A percentile compares a stretch with the other conserved stretches of the same genome.
Evolutionary conservation across 2,888 invertebrate species (phyloP).

Genomic region (Leptinotarsa haldemani): DNA sequence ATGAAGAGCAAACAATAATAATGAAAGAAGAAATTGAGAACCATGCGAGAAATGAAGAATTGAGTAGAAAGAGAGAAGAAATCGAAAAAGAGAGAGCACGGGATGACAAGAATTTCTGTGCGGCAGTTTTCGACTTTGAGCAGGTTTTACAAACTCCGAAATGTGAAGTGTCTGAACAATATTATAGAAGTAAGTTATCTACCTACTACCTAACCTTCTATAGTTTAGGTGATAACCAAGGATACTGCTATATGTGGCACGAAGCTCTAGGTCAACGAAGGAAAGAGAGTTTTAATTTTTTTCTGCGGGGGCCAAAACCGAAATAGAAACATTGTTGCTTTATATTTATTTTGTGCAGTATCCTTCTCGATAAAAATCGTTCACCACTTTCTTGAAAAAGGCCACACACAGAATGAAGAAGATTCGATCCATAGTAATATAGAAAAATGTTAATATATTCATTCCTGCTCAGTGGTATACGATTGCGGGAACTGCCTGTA

Average conservation of each 20-base stretch:
- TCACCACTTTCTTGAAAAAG: not conserved
- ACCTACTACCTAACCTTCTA: not conserved
- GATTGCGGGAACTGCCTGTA: too few relatives aligned
- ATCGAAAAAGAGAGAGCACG: not conserved
- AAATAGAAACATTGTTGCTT: not conserved
- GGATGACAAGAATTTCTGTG: not conserved
- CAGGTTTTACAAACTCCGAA: not conserved
- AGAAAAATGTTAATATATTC: not conserved
- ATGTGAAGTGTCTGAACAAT: not conserved
- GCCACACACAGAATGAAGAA: not conserved
- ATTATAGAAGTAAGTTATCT: too few relatives aligned
- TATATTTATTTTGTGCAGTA: not conserved
- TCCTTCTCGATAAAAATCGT: too few relatives aligned
- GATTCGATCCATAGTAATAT: not conserved
- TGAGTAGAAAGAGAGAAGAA: not conserved
- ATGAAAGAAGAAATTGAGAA: not conserved
- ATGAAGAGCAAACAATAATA: not conserved
- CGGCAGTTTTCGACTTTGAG: not conserved
- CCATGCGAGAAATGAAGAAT: not conserved
- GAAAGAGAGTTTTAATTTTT: not conserved
- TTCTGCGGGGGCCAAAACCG: not conserved
- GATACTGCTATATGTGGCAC: too few relatives aligned
- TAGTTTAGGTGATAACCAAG: not conserved
- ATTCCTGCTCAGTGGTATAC: too few relatives aligned
- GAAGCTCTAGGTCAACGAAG: too few relatives aligned